phyloP scores from a whole-genome alignment of 2,113 vertebrate species.

The Vicugna pacos region DNA sequence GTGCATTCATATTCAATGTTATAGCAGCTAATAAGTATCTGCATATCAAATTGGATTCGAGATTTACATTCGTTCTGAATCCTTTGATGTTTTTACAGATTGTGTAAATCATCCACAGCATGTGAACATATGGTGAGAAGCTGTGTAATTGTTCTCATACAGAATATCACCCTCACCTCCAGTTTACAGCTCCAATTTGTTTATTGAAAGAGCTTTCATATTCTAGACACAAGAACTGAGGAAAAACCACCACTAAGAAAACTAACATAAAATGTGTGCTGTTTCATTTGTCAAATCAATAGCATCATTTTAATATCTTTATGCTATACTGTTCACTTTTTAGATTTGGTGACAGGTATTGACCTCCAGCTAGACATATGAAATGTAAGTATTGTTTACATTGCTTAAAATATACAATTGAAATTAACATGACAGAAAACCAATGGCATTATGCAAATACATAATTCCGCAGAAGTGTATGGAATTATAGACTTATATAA shows the following conservation, averaged over 20 bases:
- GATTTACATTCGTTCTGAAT: slow-evolving; percentile 22
- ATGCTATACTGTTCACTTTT: neutral
- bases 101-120: neutral
- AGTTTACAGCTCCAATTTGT: slow-evolving; percentile 19
- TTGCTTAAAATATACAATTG: slow-evolving; percentile 3
- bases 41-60: neutral
- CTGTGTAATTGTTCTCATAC: accelerated
- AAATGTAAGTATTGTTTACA: neutral
- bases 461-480: neutral
- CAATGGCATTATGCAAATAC: neutral
- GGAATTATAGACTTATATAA: slow-evolving; percentile 28
- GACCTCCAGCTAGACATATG: neutral
- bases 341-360: slow-evolving; percentile 16
- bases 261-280: neutral
- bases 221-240: slow-evolving; percentile 26
- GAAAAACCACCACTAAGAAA: neutral
- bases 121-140: neutral
- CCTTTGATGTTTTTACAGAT: slow-evolving; percentile 18
- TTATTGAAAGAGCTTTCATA: slow-evolving; percentile 1
- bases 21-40: slow-evolving; percentile 52
- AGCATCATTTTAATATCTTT: neutral
- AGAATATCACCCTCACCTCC: neutral
- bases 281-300: slow-evolving; percentile 11
- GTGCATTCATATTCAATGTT: slow-evolving; percentile 41
- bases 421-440: slow-evolving; percentile 16